These are phyloP conservation scores for Oophaga pumilio DNA, from an alignment of 2,113 vertebrate species.

Conservation along the genomic window DNA sequence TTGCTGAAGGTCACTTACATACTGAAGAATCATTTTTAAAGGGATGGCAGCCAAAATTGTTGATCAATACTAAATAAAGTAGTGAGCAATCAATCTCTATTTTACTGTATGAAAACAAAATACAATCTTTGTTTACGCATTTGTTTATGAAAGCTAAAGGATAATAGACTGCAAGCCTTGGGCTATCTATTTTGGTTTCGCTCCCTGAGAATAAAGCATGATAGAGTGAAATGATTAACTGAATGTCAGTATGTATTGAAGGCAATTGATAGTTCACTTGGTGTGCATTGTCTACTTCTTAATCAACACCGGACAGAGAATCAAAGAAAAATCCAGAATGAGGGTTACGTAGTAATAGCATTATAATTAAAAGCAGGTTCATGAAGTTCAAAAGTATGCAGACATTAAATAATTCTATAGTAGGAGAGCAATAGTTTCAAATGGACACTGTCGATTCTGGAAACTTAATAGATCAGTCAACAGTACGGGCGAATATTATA, in stretches of 20 bases:
- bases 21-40: background rate
- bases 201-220: constrained; percentile 39
- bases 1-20: constrained; percentile 4
- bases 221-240: constrained; percentile 48
- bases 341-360: background rate
- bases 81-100: constrained; percentile 38
- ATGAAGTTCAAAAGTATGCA: background rate
- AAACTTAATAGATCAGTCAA: too few relatives aligned
- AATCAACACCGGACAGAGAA: constrained; percentile 24
- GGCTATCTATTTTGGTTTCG: constrained; percentile 43
- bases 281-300: constrained; percentile 25
- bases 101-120: constrained; percentile 25
- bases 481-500: too few relatives aligned
- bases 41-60: background rate
- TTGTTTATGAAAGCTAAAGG: constrained; percentile 42
- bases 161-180: constrained; percentile 43
- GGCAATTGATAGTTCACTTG: constrained; percentile 21
- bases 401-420: background rate
- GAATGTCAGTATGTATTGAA: constrained; percentile 7
- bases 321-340: background rate
- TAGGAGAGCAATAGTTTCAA: background rate
- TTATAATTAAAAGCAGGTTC: constrained; percentile 19
- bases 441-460: too few relatives aligned
- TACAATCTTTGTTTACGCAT: constrained; percentile 33
- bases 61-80: constrained; percentile 34